phyloP scores from a whole-genome alignment of 1,140 invertebrate genomes.

The Stegodyphus mimosarum region DNA sequence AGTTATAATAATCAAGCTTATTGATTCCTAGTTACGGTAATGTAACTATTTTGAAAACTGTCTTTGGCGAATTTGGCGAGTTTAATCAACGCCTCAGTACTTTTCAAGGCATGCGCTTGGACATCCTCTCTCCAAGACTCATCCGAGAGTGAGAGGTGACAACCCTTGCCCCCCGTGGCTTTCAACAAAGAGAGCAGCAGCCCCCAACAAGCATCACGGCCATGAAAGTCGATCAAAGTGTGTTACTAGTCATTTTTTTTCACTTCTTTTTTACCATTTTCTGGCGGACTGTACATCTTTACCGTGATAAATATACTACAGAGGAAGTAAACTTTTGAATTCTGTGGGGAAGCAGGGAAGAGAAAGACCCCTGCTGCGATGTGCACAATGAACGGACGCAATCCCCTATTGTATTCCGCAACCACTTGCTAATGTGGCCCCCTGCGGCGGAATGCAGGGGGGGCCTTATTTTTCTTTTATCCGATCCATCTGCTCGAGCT shows the following conservation, averaged over 20 bases:
- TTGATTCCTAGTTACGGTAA: too few relatives aligned
- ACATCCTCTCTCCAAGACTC: background rate
- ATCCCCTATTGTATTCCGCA: background rate
- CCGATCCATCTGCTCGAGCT: background rate
- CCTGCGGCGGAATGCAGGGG: background rate
- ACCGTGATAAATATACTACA: too few relatives aligned
- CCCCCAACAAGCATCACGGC: background rate
- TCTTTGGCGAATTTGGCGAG: too few relatives aligned
- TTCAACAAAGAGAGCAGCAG: background rate
- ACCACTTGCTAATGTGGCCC: constrained; percentile 16
- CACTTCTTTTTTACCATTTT: background rate
- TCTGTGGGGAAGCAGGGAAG: background rate
- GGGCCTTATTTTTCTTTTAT: background rate
- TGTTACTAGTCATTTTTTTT: background rate
- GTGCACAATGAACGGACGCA: background rate
- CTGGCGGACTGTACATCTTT: background rate
- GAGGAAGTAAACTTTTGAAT: too few relatives aligned
- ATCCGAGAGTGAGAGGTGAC: background rate
- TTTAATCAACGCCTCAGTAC: too few relatives aligned
- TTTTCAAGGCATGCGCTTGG: too few relatives aligned
- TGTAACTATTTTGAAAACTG: too few relatives aligned
- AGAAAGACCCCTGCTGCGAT: background rate
- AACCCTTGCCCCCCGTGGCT: background rate
- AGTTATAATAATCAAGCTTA: too few relatives aligned
- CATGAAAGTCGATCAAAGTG: background rate